phyloP scores from a whole-genome alignment of 2,888 invertebrate species.

The Chymomyza procnemis region DNA sequence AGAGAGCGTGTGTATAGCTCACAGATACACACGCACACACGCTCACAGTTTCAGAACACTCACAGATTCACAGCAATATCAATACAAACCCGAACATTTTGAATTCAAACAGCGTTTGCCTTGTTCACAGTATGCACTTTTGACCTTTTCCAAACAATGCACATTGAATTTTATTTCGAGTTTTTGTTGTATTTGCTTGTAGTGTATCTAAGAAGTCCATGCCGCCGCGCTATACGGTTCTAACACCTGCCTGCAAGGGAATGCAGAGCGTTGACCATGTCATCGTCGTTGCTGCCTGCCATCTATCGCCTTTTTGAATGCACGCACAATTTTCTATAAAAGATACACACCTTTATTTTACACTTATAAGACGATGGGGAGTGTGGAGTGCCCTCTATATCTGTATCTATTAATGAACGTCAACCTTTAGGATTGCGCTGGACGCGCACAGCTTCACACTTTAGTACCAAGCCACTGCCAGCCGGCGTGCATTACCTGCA shows the following conservation, averaged over 20 bases:
- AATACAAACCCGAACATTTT: neutral
- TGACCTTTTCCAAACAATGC: constrained; percentile 62
- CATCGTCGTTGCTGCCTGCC: neutral
- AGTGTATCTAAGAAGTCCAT: neutral
- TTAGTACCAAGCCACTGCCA: neutral
- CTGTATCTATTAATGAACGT: constrained; percentile 61
- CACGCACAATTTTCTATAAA: constrained; percentile 61
- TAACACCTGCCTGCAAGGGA: constrained; percentile 57
- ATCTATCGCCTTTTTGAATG: constrained; percentile 18
- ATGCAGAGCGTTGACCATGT: neutral
- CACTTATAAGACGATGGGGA: constrained; percentile 33
- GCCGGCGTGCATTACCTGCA: neutral
- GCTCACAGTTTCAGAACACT: no score
- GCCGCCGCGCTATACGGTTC: constrained; percentile 36
- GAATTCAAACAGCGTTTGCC: neutral
- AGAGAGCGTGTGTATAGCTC: no score
- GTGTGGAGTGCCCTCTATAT: constrained; percentile 31
- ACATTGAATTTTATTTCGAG: constrained; percentile 33
- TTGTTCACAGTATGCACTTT: constrained; percentile 47
- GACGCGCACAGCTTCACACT: constrained; percentile 30
- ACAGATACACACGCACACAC: neutral
- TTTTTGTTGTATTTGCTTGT: neutral
- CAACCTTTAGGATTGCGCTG: constrained; percentile 34
- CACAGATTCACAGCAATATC: constrained; percentile 3
- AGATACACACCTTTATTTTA: constrained; percentile 70